Conservation (phyloP, 2,888 invertebrate species). For the Abrostola triplasia region DNA sequence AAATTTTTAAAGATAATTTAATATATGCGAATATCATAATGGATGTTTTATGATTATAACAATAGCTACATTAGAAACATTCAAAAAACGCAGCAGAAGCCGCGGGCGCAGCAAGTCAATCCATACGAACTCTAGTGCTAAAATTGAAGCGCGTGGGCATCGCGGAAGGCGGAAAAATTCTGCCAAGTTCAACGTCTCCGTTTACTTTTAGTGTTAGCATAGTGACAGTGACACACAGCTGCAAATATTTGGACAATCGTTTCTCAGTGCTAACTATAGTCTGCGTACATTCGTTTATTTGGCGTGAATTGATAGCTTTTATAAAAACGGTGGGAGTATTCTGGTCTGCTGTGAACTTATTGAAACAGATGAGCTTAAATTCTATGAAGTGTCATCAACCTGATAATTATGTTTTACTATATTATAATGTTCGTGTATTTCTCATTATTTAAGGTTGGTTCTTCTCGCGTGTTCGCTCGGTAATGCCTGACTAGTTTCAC, state of each 20-base stretch:
- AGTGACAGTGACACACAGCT: conserved; percentile 9
- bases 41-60: no score
- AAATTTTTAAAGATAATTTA: no score
- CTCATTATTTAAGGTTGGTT: no score
- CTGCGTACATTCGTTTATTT: background rate
- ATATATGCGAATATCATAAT: no score
- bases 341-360: no score
- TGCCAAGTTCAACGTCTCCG: conserved; percentile 44
- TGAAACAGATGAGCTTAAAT: no score
- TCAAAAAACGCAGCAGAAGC: background rate
- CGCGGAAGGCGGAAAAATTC: conserved; percentile 18
- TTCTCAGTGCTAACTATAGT: background rate
- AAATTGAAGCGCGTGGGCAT: conserved; percentile 16
- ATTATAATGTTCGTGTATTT: no score
- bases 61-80: background rate
- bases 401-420: no score
- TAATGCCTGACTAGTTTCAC: no score
- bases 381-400: no score
- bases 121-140: background rate
- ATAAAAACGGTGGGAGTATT: no score
- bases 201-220: conserved; percentile 25
- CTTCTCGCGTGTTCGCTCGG: no score
- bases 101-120: background rate
- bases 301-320: background rate
- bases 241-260: conserved; percentile 11